Evolutionary conservation across 2,888 invertebrate species (phyloP), one percentile per base, ranked within the genome.

Genomic region (Resseliella maxima): DNA sequence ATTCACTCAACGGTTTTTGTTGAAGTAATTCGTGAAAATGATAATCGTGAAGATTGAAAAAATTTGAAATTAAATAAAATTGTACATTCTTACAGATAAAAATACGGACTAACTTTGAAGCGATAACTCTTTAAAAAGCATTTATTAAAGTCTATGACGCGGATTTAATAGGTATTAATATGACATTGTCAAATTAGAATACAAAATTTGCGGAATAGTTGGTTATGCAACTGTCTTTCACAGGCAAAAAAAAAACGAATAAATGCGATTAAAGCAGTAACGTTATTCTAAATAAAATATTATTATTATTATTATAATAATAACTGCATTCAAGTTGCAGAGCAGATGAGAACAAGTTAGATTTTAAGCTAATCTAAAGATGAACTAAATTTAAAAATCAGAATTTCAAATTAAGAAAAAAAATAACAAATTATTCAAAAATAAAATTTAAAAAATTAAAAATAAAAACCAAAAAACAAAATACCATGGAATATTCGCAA

Each of bases 271-370:
- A n/a, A 83, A 83, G 83, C 83, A 83, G 24, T 38, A 21, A 83
- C 83, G 38, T 83, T 83, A 83, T 83, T 83, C 38, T 38, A 83
- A 83, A 83, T 83, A 38, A 83, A 83, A 10, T 83, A 38, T 38
- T 21, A 54, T 3, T 12, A 54, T n/a, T 54, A 18, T 12, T 10
- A 64, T 27, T 8, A n/a, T n/a, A 83, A 83, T 38, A 83, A 83
- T 38, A 8, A 38, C 38, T 83, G n/a, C 38, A 83, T 83, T 83
- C 24, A 38, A 83, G 38, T 35, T 72, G 35, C 31, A 83, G n/a
- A 36, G 18, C 72, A 1, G 72, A 72, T 72, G 3, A 72, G 72
- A 72, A 72, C 6, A 72, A 72, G 1, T 72, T 72, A 31, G 72
- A 35, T 72, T 72, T 72, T 72, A 72, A 35, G 72, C 15, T 72